Evolutionary conservation across 2,797 vertebrate species (phyloP).

Genomic region (Choloepus didactylus): DNA sequence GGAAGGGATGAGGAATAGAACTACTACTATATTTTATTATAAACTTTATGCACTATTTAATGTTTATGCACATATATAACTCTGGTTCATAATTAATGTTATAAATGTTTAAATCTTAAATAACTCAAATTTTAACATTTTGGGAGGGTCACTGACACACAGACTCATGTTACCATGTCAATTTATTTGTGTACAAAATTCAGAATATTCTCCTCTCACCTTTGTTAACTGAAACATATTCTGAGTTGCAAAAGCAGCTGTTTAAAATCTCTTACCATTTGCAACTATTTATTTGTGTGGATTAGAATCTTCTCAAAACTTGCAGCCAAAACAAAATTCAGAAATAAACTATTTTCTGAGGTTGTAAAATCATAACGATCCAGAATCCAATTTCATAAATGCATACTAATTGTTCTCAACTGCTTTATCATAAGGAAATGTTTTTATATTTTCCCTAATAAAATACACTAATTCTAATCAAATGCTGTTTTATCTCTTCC

Average conservation of each 20-base stretch:
- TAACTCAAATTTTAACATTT: background rate
- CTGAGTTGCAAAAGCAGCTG: background rate
- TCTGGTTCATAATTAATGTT: background rate
- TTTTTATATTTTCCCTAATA: conserved; percentile 28
- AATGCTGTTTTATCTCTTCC: background rate
- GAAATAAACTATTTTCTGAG: conserved; percentile 6
- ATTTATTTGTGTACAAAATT: conserved; percentile 44
- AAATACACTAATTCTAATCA: conserved; percentile 12
- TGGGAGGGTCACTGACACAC: background rate
- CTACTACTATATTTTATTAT: background rate
- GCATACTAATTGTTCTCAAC: background rate
- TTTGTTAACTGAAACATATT: conserved; percentile 1
- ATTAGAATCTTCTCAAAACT: conserved; percentile 32
- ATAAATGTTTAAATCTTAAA: conserved; percentile 3
- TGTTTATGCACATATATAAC: background rate
- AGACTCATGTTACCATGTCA: background rate
- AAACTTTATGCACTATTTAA: background rate
- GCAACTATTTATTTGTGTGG: background rate
- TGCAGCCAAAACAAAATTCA: conserved; percentile 19
- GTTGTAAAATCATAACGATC: background rate
- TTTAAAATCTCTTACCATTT: background rate
- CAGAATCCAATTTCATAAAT: conserved; percentile 5
- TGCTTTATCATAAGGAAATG: background rate
- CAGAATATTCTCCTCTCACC: background rate
- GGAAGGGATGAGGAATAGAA: background rate